These are phyloP conservation scores for Monodelphis domestica DNA, from an alignment of 2,797 vertebrate genomes.

Conservation along the genomic window DNA sequence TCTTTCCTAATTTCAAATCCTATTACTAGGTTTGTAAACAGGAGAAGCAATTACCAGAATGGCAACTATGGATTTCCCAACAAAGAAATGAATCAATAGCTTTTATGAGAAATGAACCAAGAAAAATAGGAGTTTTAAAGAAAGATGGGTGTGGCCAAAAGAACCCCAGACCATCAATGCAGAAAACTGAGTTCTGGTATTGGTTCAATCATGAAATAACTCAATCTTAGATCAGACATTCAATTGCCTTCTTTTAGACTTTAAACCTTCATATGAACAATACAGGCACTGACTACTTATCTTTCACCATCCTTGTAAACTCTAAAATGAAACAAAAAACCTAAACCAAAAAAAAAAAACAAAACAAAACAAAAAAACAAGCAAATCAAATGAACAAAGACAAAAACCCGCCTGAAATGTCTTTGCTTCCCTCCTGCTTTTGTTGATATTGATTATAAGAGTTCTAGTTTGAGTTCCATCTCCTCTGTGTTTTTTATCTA, in stretches of 20 bases:
- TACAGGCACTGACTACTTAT: background rate
- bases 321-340: background rate
- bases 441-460: background rate
- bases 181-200: background rate
- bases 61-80: background rate
- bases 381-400: background rate
- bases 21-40: background rate
- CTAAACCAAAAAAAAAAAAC: background rate
- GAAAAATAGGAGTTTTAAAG: background rate
- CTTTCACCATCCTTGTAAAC: background rate
- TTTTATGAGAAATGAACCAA: background rate
- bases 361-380: background rate
- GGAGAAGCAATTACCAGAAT: too few relatives aligned
- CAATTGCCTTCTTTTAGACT: background rate
- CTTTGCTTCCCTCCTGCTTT: background rate
- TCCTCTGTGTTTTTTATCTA: background rate
- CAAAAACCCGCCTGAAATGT: background rate
- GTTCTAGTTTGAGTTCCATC: background rate
- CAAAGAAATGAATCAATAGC: background rate
- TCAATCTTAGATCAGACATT: background rate
- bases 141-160: background rate
- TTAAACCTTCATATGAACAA: background rate
- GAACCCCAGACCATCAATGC: background rate
- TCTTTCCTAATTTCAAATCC: background rate
- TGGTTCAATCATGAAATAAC: background rate